Evolutionary conservation across 2,113 vertebrate species (phyloP).

Genomic region (Chrysemys picta): DNA sequence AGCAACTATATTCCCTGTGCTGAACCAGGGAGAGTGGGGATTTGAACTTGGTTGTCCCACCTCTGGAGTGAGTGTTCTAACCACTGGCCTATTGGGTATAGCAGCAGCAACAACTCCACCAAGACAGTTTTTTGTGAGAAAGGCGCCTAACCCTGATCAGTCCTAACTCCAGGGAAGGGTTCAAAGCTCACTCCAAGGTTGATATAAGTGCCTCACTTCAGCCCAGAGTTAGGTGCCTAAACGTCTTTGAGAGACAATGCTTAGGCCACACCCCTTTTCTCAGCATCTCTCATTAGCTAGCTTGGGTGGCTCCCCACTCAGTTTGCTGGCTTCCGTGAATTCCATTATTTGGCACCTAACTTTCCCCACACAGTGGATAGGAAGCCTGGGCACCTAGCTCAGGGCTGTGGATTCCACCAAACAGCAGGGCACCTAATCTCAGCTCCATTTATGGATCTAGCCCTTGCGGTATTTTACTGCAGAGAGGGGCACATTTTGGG

Average conservation of each 20-base stretch:
- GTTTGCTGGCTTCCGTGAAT: background rate
- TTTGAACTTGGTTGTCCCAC: background rate
- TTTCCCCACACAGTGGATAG: background rate
- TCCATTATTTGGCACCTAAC: background rate
- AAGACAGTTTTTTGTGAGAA: background rate
- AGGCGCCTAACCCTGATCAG: background rate
- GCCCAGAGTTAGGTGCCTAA: background rate
- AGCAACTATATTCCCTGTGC: background rate
- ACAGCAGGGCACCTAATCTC: background rate
- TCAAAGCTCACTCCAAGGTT: background rate
- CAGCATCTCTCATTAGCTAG: background rate
- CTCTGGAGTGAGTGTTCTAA: background rate
- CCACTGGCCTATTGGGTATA: background rate
- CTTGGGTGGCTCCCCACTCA: background rate
- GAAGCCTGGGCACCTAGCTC: background rate
- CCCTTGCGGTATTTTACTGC: slow-evolving; percentile 20
- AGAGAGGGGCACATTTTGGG: background rate
- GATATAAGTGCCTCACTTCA: background rate
- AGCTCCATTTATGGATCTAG: background rate
- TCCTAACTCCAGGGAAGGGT: background rate
- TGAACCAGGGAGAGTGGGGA: background rate
- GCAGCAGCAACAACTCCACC: background rate
- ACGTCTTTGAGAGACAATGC: background rate
- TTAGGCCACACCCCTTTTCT: background rate
- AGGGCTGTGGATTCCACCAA: background rate